Conservation (phyloP, 2,113 vertebrate species). For the Anseranas semipalmata region DNA sequence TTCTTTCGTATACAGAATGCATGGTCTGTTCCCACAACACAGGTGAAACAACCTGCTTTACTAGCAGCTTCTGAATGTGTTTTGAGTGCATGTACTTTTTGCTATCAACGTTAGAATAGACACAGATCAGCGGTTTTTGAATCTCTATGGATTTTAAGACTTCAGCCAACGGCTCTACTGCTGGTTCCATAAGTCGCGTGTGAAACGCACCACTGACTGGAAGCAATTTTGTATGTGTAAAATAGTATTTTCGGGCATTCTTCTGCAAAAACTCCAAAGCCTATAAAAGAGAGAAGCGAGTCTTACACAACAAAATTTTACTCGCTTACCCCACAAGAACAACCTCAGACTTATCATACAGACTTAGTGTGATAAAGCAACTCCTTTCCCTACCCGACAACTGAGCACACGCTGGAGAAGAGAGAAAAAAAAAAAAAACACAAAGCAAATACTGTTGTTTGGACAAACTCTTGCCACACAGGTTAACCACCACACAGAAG, state of each 20-base stretch:
- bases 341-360: not conserved
- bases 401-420: not conserved
- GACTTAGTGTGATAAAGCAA: not conserved
- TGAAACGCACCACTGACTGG: constrained; percentile 94
- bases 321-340: not conserved
- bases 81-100: constrained; percentile 82
- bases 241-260: constrained; percentile 81
- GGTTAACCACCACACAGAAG: not conserved
- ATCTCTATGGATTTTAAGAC: constrained; percentile 81
- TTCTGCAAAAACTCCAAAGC: constrained; percentile 89
- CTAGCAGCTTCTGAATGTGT: constrained; percentile 82
- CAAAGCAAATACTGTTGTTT: not conserved
- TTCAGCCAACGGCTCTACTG: constrained; percentile 79
- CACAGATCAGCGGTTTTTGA: constrained; percentile 82
- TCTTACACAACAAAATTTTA: not conserved
- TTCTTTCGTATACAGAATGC: constrained; percentile 87
- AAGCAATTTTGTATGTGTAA: constrained; percentile 81
- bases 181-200: constrained; percentile 87
- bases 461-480: fast-evolving
- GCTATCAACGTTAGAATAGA: constrained; percentile 89
- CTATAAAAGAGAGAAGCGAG: constrained; percentile 67
- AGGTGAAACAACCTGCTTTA: constrained; percentile 87
- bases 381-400: not conserved
- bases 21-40: constrained; percentile 96
- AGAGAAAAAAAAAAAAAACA: not conserved